These are phyloP conservation scores for Hassar affinis DNA, from an alignment of 2,113 vertebrate species.

Conservation along the genomic window DNA sequence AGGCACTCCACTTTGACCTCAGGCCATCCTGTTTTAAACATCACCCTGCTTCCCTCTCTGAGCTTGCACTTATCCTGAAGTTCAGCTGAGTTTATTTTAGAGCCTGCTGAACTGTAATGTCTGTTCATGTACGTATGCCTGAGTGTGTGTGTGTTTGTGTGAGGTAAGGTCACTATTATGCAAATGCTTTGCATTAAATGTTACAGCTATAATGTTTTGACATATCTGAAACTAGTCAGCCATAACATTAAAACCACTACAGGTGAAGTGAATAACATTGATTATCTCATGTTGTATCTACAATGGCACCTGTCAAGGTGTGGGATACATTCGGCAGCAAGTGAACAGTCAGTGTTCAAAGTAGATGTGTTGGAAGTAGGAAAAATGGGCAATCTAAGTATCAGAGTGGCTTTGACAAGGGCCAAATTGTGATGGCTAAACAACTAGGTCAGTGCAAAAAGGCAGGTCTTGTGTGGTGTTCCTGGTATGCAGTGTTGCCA, in stretches of 20 bases:
- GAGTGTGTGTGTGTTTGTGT: background rate
- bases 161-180: background rate
- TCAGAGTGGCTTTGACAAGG: too few relatives aligned
- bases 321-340: too few relatives aligned
- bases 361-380: background rate
- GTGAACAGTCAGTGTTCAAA: too few relatives aligned
- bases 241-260: background rate
- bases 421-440: too few relatives aligned
- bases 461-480: too few relatives aligned
- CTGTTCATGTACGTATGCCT: background rate
- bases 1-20: conserved; percentile 14
- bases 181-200: background rate
- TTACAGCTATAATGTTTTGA: background rate
- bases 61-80: conserved; percentile 2
- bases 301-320: too few relatives aligned
- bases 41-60: background rate
- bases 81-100: background rate
- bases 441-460: too few relatives aligned
- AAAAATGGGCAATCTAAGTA: background rate
- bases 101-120: background rate
- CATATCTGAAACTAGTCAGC: background rate
- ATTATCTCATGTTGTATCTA: too few relatives aligned
- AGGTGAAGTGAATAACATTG: background rate
- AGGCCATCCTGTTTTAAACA: conserved; percentile 17
- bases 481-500: too few relatives aligned